These are phyloP conservation scores for Antidorcas marsupialis DNA, from an alignment of 2,113 vertebrate species.

Conservation along the genomic window DNA sequence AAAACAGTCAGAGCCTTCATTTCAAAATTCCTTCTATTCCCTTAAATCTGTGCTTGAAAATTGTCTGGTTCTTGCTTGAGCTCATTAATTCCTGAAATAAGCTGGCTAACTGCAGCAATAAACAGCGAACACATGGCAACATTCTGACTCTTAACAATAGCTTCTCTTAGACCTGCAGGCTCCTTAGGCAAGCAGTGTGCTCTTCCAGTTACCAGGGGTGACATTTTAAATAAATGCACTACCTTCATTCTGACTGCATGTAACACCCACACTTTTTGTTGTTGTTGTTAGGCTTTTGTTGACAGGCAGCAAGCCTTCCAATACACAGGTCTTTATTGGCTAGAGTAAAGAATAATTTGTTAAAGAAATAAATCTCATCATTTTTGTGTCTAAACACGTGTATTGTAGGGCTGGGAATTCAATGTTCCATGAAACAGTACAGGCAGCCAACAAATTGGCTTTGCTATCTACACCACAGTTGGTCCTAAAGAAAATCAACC, in stretches of 20 bases:
- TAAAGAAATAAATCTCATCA: neutral
- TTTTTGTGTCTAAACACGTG: neutral
- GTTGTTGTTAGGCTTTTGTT: neutral
- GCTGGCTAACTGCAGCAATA: neutral
- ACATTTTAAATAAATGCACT: neutral
- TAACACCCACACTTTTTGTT: neutral
- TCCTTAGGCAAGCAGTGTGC: neutral
- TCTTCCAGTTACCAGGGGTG: neutral
- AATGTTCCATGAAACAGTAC: neutral
- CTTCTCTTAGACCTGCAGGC: neutral
- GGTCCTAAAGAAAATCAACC: neutral
- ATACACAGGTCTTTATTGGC: neutral
- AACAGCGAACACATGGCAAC: neutral
- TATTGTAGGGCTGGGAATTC: neutral
- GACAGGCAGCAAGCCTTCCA: neutral
- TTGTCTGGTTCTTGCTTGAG: neutral
- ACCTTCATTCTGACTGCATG: neutral
- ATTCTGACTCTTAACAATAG: neutral
- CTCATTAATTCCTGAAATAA: conserved; percentile 45
- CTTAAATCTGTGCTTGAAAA: neutral
- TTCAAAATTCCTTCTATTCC: neutral
- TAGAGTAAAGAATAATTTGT: neutral
- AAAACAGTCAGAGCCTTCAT: neutral
- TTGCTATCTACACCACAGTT: neutral
- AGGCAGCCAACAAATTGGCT: neutral